phyloP scores from a whole-genome alignment of 1,140 invertebrate genomes.

The Lepeophtheirus salmonis region DNA sequence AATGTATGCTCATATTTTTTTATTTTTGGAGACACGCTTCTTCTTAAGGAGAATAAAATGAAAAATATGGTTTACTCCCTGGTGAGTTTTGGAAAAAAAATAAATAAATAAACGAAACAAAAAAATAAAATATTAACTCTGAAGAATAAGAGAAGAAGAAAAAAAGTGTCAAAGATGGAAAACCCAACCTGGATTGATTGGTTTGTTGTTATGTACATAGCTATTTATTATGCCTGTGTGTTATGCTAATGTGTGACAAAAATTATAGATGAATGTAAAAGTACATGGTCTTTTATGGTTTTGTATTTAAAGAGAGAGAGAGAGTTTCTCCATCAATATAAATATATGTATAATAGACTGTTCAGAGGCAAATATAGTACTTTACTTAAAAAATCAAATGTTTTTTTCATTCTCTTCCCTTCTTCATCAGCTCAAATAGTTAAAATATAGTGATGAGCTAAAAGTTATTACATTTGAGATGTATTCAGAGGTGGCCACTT shows the following conservation, averaged over 20 bases:
- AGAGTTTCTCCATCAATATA: no score
- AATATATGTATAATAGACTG: no score
- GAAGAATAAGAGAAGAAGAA: neutral
- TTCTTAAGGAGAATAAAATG: neutral
- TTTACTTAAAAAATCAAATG: no score
- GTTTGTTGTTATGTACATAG: neutral
- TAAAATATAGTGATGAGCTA: no score
- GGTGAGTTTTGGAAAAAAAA: neutral
- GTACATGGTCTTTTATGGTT: neutral
- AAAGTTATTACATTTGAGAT: no score
- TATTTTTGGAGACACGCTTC: neutral
- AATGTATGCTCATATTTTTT: neutral
- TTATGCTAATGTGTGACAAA: neutral
- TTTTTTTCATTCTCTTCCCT: no score
- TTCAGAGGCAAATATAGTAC: no score
- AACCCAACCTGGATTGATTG: neutral
- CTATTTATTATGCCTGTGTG: neutral
- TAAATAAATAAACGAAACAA: no score
- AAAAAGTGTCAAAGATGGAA: neutral
- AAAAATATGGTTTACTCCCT: neutral
- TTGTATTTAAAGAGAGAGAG: neutral
- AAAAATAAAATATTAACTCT: neutral
- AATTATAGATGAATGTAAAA: neutral
- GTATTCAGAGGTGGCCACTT: no score
- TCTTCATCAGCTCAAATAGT: no score